Evolutionary conservation across 64 coral and sea anemone genomes (phyloP).

Genomic region (Dendrophyllia cribrosa): DNA sequence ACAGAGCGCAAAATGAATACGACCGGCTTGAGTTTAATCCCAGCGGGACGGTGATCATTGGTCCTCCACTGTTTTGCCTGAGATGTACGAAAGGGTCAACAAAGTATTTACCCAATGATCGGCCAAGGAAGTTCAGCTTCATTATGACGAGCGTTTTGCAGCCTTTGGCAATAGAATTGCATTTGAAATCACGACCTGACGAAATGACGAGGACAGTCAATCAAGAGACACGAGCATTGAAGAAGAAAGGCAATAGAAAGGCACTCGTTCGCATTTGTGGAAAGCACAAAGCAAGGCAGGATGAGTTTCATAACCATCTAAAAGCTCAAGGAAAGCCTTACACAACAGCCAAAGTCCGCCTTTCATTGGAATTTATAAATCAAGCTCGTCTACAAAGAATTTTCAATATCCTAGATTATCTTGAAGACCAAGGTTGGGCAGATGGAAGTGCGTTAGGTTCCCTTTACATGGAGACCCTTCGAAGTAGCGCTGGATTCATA

Average conservation of each 20-base stretch:
- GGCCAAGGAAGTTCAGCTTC: constrained; percentile 13
- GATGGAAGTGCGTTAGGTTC: constrained; percentile 56
- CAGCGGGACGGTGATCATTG: neutral
- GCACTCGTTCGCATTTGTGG: neutral
- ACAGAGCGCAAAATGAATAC: neutral
- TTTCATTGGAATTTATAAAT: neutral
- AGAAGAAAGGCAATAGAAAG: no score
- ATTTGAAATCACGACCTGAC: neutral
- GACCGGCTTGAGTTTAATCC: neutral
- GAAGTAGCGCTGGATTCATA: constrained; percentile 30
- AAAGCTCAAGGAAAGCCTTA: neutral
- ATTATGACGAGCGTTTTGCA: neutral
- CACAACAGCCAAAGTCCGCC: neutral
- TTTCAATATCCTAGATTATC: constrained; percentile 4
- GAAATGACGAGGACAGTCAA: neutral
- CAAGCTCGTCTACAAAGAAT: neutral
- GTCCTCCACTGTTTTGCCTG: neutral
- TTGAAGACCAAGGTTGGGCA: constrained; percentile 74
- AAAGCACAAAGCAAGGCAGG: neutral
- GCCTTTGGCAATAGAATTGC: constrained; percentile 8
- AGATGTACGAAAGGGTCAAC: no score
- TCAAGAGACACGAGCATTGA: neutral
- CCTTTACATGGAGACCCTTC: constrained; percentile 45
- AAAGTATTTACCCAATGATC: neutral
- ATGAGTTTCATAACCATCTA: neutral